phyloP scores from a whole-genome alignment of 92 coral and sea anemone species.

The Montipora capitata region DNA sequence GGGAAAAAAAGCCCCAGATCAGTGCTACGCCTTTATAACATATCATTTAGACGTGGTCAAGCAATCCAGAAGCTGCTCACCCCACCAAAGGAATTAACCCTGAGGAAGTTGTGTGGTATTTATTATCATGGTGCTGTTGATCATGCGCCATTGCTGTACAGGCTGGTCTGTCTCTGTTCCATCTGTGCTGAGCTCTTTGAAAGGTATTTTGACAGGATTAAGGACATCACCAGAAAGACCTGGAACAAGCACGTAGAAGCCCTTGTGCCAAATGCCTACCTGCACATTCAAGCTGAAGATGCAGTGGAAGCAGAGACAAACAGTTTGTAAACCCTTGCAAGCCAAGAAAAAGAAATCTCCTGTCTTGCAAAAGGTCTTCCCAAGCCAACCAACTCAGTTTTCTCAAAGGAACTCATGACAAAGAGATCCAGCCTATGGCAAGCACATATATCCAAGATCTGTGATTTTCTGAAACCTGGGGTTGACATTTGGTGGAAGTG shows the following conservation, averaged over 20 bases:
- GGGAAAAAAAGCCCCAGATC: conserved; percentile 56
- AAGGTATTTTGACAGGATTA: conserved; percentile 47
- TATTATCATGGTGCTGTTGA: conserved; percentile 40
- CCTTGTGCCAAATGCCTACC: conserved; percentile 40
- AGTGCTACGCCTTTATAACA: conserved; percentile 63
- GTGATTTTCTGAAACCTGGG: conserved; percentile 37
- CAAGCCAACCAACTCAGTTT: conserved; percentile 28
- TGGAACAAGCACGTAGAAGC: conserved; percentile 55
- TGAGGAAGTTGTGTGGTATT: too few species aligned
- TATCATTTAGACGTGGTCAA: not conserved
- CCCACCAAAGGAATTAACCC: too few species aligned
- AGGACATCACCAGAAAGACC: conserved; percentile 51
- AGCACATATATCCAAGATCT: conserved; percentile 43
- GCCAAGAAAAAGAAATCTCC: conserved; percentile 50
- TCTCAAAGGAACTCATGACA: conserved; percentile 27
- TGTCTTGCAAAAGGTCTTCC: conserved; percentile 50
- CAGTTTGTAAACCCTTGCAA: conserved; percentile 13
- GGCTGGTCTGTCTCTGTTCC: conserved; percentile 52
- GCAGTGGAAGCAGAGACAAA: not conserved
- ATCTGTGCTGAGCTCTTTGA: conserved; percentile 57
- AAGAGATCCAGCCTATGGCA: conserved; percentile 38
- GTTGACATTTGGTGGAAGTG: conserved; percentile 44
- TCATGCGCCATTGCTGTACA: conserved; percentile 60
- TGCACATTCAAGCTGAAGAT: conserved; percentile 56
- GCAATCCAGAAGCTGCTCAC: too few species aligned